Base-by-base conservation (phyloP, 1,140 invertebrate genomes). In the Anadara kagoshimensis region DNA sequence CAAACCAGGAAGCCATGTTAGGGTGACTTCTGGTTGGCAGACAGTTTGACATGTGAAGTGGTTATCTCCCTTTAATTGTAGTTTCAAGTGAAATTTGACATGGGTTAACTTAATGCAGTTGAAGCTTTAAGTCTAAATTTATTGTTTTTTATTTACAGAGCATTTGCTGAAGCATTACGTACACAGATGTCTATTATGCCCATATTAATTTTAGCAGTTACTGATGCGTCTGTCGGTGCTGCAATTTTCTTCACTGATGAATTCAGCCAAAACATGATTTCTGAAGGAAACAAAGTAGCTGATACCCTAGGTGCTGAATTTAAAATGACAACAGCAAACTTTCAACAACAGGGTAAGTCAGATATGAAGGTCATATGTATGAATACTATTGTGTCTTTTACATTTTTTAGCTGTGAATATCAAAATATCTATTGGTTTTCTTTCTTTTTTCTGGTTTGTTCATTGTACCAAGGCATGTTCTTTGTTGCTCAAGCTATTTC, bases 181-280 rank as follows among this genome's bases (percentile, higher is more conserved):
- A 96, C 97, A 90, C 44, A 56, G 14, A 63, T 26, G 43, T 51
- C 69, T 29, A 54, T 76, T 20, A 91, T 98, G 78, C 97, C 97
- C 8, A 96, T 98, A 78, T 95, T 98, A 93, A 96, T 98, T 88
- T 92, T 98, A 86, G 96, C 96, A 57, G 94, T 98, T 49, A 95
- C 95, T 24, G 96, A 98, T 84, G 79, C 79, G 10, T 82, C 81
- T 61, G 29, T 36, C 7, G 29, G 29, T 36, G 29, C 29, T 3
- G 80, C 83, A 73, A 94, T 92, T 87, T 97, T 97, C 90, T 97
- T 97, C 87, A 94, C 93, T 73, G 97, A 94, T 78, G 95, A 97
- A 82, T 89, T 97, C 45, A 95, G 94, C 74, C 96, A 97, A 89
- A 92, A 94, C 82, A 92, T 98, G 58, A 96, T 98, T 49, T 96